Evolutionary conservation across 2,113 vertebrate species (phyloP).

Genomic region (Colinus virginianus): DNA sequence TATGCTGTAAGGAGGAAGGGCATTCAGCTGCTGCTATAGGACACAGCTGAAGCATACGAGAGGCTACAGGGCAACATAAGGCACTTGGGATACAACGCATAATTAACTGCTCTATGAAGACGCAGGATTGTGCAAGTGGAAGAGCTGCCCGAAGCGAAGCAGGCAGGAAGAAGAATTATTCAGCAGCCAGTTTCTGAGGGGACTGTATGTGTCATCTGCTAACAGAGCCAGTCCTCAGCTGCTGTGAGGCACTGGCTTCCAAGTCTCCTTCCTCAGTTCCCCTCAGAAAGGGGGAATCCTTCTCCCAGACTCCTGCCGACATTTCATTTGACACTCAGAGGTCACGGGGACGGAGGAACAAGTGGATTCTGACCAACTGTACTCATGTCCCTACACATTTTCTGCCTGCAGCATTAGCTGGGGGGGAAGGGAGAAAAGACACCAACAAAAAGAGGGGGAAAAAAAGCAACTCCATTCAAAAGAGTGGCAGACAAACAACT

Average conservation of each 20-base stretch:
- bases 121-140: neutral
- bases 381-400: neutral
- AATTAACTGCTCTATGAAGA: neutral
- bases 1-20: neutral
- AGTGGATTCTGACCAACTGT: neutral
- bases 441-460: neutral
- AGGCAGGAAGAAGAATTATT: neutral
- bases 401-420: neutral
- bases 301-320: neutral
- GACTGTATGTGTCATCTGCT: neutral
- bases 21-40: neutral
- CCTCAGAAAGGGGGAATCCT: neutral
- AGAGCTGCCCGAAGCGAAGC: conserved; percentile 2
- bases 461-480: neutral
- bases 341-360: neutral
- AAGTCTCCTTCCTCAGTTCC: neutral
- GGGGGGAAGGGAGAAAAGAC: neutral
- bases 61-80: conserved; percentile 51
- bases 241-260: fast-evolving
- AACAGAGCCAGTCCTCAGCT: neutral
- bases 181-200: neutral
- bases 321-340: neutral
- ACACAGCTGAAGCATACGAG: neutral
- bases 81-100: conserved; percentile 69
- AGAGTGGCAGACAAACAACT: neutral